phyloP scores from a whole-genome alignment of 2,888 invertebrate genomes.

The Pseudococcus longispinus region DNA sequence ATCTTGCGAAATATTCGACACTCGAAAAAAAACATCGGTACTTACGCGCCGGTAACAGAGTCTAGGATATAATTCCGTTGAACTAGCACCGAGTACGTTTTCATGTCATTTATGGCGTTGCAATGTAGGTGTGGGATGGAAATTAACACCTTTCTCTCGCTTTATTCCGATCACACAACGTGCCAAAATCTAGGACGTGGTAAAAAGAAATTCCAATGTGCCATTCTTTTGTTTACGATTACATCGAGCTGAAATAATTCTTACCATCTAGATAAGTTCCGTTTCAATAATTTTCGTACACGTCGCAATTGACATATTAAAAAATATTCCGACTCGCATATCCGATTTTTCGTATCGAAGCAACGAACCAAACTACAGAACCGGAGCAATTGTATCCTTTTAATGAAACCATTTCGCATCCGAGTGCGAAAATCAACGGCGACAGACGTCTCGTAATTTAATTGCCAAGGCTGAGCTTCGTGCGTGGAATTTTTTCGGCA shows the following conservation, averaged over 20 bases:
- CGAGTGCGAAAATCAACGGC: not conserved
- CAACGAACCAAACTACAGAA: not conserved
- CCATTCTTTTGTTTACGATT: constrained; percentile 4
- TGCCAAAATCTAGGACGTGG: not conserved
- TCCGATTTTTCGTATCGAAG: not conserved
- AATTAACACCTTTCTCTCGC: not conserved
- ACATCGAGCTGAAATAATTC: not conserved
- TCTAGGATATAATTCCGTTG: too few relatives aligned
- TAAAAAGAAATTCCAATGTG: not conserved
- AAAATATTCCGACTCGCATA: not conserved
- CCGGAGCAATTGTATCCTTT: not conserved
- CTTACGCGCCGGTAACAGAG: not conserved
- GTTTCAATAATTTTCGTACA: not conserved
- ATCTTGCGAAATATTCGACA: not conserved
- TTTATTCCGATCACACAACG: not conserved
- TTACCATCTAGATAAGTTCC: not conserved
- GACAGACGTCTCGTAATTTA: not conserved
- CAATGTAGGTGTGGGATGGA: not conserved
- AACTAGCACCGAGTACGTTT: not conserved
- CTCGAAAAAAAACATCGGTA: not conserved
- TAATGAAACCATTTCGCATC: not conserved
- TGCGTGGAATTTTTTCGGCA: not conserved
- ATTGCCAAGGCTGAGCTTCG: not conserved
- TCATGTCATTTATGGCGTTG: not conserved
- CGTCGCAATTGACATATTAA: not conserved